A percentile compares a stretch with the other conserved stretches of the same genome.
Conservation (phyloP, 2,888 invertebrate genomes). For the Xanthorhoe spadicearia region DNA sequence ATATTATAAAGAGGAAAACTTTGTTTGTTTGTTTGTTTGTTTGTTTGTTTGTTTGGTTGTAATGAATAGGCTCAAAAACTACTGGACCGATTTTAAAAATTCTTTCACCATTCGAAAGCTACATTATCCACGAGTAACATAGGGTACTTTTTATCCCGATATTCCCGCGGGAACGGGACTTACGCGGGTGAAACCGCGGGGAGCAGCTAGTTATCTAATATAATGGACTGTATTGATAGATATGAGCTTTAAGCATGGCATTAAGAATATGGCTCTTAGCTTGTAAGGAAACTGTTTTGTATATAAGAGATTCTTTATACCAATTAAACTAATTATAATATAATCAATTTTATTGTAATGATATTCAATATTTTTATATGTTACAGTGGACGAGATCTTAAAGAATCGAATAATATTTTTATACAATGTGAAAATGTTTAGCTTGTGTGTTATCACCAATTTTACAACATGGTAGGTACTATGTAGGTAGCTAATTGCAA, state of each 20-base stretch:
- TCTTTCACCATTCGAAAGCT: too few relatives aligned
- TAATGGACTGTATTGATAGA: background rate
- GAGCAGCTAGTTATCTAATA: too few relatives aligned
- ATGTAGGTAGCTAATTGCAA: conserved; percentile 11
- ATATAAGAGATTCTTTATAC: conserved; percentile 27
- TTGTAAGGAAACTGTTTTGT: conserved; percentile 22
- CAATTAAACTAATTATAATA: conserved; percentile 1
- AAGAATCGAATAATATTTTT: background rate
- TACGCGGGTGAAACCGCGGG: too few relatives aligned
- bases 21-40: too few relatives aligned
- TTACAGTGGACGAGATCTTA: background rate
- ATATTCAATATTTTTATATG: background rate
- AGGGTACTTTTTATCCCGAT: too few relatives aligned
- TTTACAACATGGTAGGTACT: background rate
- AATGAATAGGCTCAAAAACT: too few relatives aligned
- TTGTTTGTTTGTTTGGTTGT: too few relatives aligned
- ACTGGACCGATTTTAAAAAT: too few relatives aligned
- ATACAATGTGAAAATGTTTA: conserved; percentile 1
- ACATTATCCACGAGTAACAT: too few relatives aligned
- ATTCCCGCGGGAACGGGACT: too few relatives aligned
- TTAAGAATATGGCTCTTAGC: conserved; percentile 15
- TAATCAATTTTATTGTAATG: background rate
- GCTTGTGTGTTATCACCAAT: background rate
- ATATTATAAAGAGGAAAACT: too few relatives aligned
- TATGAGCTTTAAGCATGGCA: background rate